These are phyloP conservation scores for Plecotus auritus DNA, from an alignment of 2,113 vertebrate genomes.

Conservation along the genomic window DNA sequence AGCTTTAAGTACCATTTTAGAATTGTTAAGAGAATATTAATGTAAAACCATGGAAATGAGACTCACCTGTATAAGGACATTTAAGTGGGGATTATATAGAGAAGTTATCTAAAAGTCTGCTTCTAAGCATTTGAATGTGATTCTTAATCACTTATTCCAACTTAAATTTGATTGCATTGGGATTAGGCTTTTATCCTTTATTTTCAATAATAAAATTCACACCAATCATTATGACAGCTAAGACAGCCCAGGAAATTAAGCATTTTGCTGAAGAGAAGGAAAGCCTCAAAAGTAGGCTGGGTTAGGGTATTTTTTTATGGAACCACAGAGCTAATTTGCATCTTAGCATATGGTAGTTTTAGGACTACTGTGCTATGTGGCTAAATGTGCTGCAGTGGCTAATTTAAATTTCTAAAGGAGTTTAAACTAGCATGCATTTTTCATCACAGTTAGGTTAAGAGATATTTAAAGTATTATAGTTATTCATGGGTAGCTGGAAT, in stretches of 20 bases:
- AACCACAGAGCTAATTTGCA: conserved; percentile 25
- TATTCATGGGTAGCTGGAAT: conserved; percentile 48
- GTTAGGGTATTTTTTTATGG: neutral
- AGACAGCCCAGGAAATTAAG: conserved; percentile 5
- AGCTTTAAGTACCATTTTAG: conserved; percentile 20
- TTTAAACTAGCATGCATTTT: conserved; percentile 61
- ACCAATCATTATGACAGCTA: neutral
- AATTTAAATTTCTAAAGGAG: conserved; percentile 63
- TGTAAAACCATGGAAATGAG: conserved; percentile 4
- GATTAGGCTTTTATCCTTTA: conserved; percentile 53
- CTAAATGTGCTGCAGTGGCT: neutral
- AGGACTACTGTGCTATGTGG: neutral
- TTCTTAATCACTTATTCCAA: conserved; percentile 23
- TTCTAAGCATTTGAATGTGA: conserved; percentile 15
- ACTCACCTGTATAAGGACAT: neutral
- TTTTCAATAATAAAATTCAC: conserved; percentile 55
- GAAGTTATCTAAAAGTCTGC: neutral
- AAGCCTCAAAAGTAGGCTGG: neutral
- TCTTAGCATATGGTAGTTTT: conserved; percentile 32
- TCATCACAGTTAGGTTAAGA: conserved; percentile 61
- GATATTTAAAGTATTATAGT: conserved; percentile 58
- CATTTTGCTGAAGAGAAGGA: conserved; percentile 33
- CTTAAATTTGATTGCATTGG: conserved; percentile 48
- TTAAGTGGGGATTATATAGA: conserved; percentile 51
- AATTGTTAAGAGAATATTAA: conserved; percentile 43